Percentiles rank a stretch among this genome's conserved stretches.
Evolutionary conservation across 2,113 vertebrate genomes (phyloP).

Genomic region (Pogonocichla stellata): DNA sequence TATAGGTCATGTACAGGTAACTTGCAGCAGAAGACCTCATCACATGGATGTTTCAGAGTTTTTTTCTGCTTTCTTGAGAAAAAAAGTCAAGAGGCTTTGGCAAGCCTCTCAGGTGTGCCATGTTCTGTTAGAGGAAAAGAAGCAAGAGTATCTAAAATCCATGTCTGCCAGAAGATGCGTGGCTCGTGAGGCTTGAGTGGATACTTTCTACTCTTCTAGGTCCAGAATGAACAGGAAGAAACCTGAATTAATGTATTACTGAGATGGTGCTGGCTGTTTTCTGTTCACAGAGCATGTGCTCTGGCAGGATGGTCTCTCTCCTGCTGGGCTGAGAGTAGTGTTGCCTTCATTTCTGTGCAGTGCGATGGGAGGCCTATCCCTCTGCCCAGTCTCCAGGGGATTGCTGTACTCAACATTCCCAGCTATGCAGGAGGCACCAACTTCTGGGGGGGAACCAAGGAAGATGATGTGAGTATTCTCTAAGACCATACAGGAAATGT

Average conservation of each 20-base stretch:
- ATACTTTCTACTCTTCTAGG: background rate
- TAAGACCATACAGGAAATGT: background rate
- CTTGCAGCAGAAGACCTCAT: background rate
- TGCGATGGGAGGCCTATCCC: conserved; percentile 91
- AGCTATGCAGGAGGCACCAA: conserved; percentile 95
- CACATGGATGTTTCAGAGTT: background rate
- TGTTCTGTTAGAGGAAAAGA: background rate
- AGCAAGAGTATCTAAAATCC: background rate
- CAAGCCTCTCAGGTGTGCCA: background rate
- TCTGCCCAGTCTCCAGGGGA: conserved; percentile 91
- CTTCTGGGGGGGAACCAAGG: conserved; percentile 97
- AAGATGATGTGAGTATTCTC: conserved; percentile 86
- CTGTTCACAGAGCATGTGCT: background rate
- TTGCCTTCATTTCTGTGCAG: conserved; percentile 61
- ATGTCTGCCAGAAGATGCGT: background rate
- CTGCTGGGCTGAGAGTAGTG: background rate
- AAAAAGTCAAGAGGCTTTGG: background rate
- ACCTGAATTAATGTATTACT: background rate
- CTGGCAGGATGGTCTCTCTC: background rate
- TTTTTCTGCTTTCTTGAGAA: background rate
- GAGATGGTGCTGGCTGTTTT: background rate
- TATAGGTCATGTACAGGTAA: background rate
- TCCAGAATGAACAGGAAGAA: background rate
- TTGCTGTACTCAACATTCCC: conserved; percentile 93
- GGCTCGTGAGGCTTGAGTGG: background rate